Evolutionary conservation across 2,888 invertebrate genomes (phyloP), one percentile per base, ranked within the genome.

Genomic region (Melanotus villosus): DNA sequence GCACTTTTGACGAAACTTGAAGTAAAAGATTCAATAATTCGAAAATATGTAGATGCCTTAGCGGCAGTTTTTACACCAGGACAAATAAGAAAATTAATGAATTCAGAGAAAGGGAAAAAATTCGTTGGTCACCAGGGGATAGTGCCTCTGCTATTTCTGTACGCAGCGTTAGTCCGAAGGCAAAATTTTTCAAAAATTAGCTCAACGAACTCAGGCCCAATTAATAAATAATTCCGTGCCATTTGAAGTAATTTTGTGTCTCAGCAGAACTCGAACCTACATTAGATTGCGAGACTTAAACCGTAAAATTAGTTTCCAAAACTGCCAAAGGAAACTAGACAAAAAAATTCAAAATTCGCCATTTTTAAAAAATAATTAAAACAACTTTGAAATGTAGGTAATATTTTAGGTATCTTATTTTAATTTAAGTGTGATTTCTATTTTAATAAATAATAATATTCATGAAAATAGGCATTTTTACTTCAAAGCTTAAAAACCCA

Each of bases 141-240:
- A 34, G 5, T 34, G 34, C 34, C 34, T 34, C 34, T 34, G 6
- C 34, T 34, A 34, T 34, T 34, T 34, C 34, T 34, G 2, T 34
- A 34, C 34, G 34, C 34, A 34, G 34, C 10, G n/a, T 30, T 59
- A 45, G 34, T 64, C 52, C 21, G 68, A 71, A 34, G 30, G 45
- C 18, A 65, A 68, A 10, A 71, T 60, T 50, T 71, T 65, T 36
- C 32, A 65, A 14, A 68, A 34, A 62, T 60, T 69, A 23, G 50
- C 65, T n/a, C 47, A 65, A 14, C 65, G 21, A 68, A 71, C 71
- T 6, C 2, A 10, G 16, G 2, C 23, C 4, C 41, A 59, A 43
- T 18, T 59, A 43, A 23, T 38, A 59, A 26, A 7, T 6, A 59
- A 3, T 9, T 43, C 26, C 6, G 43, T 43, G 10, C 59, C 59